Base-by-base conservation (phyloP, 2,888 invertebrate species). In the Brenthis daphne region DNA sequence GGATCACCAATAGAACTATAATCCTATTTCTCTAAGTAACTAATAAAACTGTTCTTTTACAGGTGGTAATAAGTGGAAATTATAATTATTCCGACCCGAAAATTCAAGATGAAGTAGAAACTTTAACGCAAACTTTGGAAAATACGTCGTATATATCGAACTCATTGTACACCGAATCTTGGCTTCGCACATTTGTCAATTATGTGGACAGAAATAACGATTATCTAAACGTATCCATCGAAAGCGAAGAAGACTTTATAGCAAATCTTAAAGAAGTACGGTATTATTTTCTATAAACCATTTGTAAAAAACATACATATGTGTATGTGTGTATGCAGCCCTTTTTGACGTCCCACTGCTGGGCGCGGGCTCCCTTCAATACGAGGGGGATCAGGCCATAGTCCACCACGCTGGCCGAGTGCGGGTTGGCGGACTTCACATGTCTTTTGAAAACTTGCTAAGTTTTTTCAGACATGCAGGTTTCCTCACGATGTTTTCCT, bases 161-260 rank as follows among this genome's bases (percentile, higher is more conserved):
- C 54, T 95, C 96, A 0, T 84, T 97, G 1, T 97, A 97, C 82
- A 97, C 98, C 0, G 97, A 98, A 86, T 98, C 97, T 0, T 98
- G 98, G 98, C 88, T 98, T 37, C 93, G 98, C 68, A 96, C 96
- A 37, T 98, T 97, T 81, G 90, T 96, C 0, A 95, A 95, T 64
- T 97, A 97, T 81, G 94, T 96, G 8, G 94, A 95, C 51, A 93
- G 95, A 78, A 96, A 96, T 80, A 94, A 95, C 77, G 96, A 97
- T 72, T 95, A 95, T 80, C 89, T 96, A 37, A 97, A 97, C 79
- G 93, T 96, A n/a, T 95, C 96, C 24, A 95, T 97, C 63, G 94
- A 95, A 47, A 95, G 94, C 57, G 96, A 97, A 85, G 88, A 93
- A 57, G 94, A 94, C 51, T 98, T 98, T 82, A 94, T 96, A 64